These are phyloP conservation scores for Panulirus ornatus DNA, from an alignment of 1,140 invertebrate species.

Conservation along the genomic window DNA sequence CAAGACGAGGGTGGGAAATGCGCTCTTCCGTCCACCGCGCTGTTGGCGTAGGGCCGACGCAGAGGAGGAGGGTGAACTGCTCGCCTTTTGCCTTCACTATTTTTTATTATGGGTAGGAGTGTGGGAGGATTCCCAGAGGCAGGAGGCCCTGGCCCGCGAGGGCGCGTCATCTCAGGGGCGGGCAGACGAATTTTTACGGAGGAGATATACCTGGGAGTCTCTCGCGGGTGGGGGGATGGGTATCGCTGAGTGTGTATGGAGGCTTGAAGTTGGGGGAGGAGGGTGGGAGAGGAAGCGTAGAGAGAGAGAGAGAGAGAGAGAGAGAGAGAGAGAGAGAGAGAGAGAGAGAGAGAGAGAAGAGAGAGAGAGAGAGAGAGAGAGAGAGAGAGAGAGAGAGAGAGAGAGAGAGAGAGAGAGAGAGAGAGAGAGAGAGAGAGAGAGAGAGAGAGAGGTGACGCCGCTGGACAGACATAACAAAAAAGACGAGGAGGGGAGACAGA, in stretches of 20 bases:
- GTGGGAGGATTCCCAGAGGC: background rate
- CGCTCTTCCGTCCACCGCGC: too few relatives aligned
- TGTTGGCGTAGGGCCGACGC: background rate
- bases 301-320: background rate
- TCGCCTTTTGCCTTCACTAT: background rate
- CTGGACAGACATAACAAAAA: too few relatives aligned
- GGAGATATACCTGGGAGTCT: too few relatives aligned
- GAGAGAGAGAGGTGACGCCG: background rate
- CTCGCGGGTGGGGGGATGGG: background rate
- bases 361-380: background rate
- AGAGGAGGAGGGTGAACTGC: background rate
- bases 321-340: constrained; percentile 40
- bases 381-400: background rate
- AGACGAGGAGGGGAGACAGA: background rate
- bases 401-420: background rate
- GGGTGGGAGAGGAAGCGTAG: too few relatives aligned
- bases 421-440: background rate
- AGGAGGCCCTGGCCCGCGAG: background rate
- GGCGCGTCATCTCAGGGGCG: too few relatives aligned
- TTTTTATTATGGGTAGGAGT: background rate
- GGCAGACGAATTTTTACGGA: too few relatives aligned
- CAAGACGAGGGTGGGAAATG: too few relatives aligned
- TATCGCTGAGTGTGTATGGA: background rate
- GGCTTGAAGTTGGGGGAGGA: background rate
- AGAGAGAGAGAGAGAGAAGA: constrained; percentile 23